Evolutionary conservation across 30 jellyfish, hydroid and myxozoan genomes (phyloP).

Genomic region (Rhopilema esculentum): DNA sequence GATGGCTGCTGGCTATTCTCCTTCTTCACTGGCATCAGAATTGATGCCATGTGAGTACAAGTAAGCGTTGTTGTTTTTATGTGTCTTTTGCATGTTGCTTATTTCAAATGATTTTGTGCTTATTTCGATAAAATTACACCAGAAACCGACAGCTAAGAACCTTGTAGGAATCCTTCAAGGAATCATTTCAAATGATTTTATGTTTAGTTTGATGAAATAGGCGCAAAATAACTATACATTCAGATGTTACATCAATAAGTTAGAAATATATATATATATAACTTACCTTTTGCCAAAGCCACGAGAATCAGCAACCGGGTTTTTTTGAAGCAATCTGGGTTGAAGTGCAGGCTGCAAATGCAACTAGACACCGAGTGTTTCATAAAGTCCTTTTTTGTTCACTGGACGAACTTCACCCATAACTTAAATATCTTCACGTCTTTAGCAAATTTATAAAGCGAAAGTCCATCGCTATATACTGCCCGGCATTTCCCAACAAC

Average conservation of each 20-base stretch:
- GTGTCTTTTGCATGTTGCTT: too few species aligned
- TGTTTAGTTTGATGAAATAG: too few species aligned
- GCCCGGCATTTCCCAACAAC: constrained; percentile 26
- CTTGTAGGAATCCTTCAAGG: too few species aligned
- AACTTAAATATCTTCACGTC: background rate
- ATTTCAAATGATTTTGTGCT: too few species aligned
- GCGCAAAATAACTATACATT: background rate
- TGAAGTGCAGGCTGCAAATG: constrained; percentile 29
- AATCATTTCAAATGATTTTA: too few species aligned
- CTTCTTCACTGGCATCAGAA: too few species aligned
- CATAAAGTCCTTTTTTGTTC: constrained; percentile 6
- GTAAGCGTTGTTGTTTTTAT: too few species aligned
- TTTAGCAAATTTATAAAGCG: constrained; percentile 10
- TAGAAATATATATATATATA: background rate
- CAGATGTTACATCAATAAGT: background rate
- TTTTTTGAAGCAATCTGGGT: background rate
- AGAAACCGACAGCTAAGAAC: too few species aligned
- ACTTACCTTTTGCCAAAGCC: constrained; percentile 17
- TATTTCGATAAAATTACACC: too few species aligned
- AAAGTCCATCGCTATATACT: constrained; percentile 2
- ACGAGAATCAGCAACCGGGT: constrained; percentile 27
- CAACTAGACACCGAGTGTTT: constrained; percentile 8
- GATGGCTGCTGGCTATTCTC: too few species aligned
- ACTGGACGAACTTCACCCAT: constrained; percentile 35
- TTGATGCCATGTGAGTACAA: too few species aligned